These are phyloP conservation scores for Morbakka virulenta DNA, from an alignment of 30 jellyfish, hydroid and myxozoan genomes.

Conservation along the genomic window DNA sequence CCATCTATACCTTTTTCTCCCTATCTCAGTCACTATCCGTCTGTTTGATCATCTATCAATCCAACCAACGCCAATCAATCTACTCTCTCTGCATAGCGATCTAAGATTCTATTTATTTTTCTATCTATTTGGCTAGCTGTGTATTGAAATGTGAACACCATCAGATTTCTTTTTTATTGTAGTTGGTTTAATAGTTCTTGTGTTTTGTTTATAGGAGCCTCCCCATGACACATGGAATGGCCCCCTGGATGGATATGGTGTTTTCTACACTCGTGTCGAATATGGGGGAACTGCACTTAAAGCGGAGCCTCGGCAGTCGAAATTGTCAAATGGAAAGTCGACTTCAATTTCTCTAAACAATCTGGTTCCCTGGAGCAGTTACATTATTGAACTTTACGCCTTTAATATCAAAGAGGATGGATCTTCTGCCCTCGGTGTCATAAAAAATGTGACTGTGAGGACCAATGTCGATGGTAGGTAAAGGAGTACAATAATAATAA, in stretches of 20 bases:
- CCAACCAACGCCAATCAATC: too few relatives aligned
- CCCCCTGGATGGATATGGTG: constrained; percentile 68
- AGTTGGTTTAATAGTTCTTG: not conserved
- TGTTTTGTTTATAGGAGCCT: not conserved
- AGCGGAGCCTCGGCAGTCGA: constrained; percentile 18
- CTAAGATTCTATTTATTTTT: too few relatives aligned
- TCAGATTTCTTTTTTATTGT: too few relatives aligned
- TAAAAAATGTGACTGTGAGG: not conserved
- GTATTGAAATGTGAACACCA: too few relatives aligned
- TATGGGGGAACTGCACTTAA: constrained; percentile 1
- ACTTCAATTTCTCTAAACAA: constrained; percentile 34
- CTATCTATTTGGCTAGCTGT: too few relatives aligned
- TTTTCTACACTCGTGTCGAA: constrained; percentile 32
- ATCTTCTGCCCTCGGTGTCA: not conserved
- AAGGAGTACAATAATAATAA: too few relatives aligned
- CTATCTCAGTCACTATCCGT: too few relatives aligned
- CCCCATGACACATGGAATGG: constrained; percentile 23
- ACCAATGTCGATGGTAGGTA: not conserved
- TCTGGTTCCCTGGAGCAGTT: constrained; percentile 75
- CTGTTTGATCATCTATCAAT: too few relatives aligned
- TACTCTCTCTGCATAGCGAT: too few relatives aligned
- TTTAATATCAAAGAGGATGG: constrained; percentile 55
- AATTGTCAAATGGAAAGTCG: constrained; percentile 49
- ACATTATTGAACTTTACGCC: constrained; percentile 67
- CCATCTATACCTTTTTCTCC: too few relatives aligned